Percentiles rank a stretch among this genome's conserved stretches.
Evolutionary conservation across 2,888 invertebrate genomes (phyloP).

Genomic region (Archaeoteleia sp.): DNA sequence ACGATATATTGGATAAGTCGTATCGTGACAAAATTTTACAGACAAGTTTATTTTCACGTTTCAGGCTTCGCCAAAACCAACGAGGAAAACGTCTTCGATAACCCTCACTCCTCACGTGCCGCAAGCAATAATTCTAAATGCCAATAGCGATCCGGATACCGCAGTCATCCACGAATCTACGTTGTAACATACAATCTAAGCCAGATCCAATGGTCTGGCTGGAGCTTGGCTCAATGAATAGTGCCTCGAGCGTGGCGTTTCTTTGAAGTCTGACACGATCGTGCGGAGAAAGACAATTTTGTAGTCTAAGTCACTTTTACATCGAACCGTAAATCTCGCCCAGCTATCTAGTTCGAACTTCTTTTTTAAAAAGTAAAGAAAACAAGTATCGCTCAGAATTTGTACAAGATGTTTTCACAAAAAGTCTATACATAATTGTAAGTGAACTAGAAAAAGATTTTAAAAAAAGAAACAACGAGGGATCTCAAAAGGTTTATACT

Average conservation of each 20-base stretch:
- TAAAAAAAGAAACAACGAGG: constrained; percentile 52
- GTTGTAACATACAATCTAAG: constrained; percentile 73
- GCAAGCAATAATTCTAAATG: constrained; percentile 63
- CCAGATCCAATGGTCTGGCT: constrained; percentile 55
- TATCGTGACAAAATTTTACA: too few species aligned
- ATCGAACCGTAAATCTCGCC: constrained; percentile 49
- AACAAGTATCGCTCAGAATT: constrained; percentile 49
- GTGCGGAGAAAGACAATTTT: constrained; percentile 37
- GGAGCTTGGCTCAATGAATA: constrained; percentile 62
- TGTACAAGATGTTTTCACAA: constrained; percentile 51
- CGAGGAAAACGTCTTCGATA: constrained; percentile 70
- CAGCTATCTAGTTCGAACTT: constrained; percentile 39
- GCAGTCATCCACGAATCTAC: constrained; percentile 72
- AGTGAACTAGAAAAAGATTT: constrained; percentile 18
- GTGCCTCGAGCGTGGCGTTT: constrained; percentile 62
- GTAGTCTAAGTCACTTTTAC: constrained; percentile 44
- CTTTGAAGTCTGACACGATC: constrained; percentile 52
- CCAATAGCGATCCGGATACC: constrained; percentile 63
- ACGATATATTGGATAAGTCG: too few species aligned
- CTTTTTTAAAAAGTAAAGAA: constrained; percentile 5
- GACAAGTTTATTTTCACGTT: too few species aligned
- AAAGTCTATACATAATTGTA: constrained; percentile 36
- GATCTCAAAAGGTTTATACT: constrained; percentile 58
- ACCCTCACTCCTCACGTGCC: constrained; percentile 66
- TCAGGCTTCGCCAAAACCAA: constrained; percentile 70